These are phyloP conservation scores for Hydrozoanthus tunicans DNA, from an alignment of 64 coral and sea anemone genomes.

Conservation along the genomic window DNA sequence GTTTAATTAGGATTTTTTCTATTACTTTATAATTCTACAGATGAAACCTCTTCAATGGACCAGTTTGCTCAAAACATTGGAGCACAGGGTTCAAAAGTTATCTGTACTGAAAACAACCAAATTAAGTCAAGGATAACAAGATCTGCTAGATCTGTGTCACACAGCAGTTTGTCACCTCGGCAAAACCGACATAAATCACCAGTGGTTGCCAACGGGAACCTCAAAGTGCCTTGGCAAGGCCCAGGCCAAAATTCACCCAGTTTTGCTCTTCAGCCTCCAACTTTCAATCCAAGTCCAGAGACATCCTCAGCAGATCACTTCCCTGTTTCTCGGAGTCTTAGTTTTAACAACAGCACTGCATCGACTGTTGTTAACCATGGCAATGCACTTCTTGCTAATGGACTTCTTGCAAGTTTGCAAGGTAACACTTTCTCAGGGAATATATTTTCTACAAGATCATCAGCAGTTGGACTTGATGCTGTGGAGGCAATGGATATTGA, in stretches of 20 bases:
- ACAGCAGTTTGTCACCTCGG: conserved; percentile 1
- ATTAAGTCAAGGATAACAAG: conserved; percentile 22
- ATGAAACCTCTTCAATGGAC: conserved; percentile 18
- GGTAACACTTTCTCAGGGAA: conserved; percentile 10
- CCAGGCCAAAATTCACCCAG: neutral
- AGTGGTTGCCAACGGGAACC: neutral
- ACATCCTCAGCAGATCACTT: neutral
- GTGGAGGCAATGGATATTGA: conserved; percentile 96
- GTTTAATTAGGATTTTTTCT: neutral
- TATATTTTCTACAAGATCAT: conserved; percentile 18
- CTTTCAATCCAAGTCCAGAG: conserved; percentile 37
- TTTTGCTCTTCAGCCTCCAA: conserved; percentile 21
- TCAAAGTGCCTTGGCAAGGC: conserved; percentile 31
- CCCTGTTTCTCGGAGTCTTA: neutral
- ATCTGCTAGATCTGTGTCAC: conserved; percentile 14
- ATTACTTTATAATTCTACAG: neutral
- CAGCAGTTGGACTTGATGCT: conserved; percentile 33
- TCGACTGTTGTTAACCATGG: neutral
- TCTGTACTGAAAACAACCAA: conserved; percentile 27
- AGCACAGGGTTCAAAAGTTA: conserved; percentile 38
- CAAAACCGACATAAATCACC: conserved; percentile 34
- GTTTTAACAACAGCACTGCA: neutral
- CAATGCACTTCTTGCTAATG: conserved; percentile 19
- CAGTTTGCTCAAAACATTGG: neutral
- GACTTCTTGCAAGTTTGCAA: conserved; percentile 14